These are phyloP conservation scores for Carassius auratus DNA, from an alignment of 2,113 vertebrate species.

Conservation along the genomic window DNA sequence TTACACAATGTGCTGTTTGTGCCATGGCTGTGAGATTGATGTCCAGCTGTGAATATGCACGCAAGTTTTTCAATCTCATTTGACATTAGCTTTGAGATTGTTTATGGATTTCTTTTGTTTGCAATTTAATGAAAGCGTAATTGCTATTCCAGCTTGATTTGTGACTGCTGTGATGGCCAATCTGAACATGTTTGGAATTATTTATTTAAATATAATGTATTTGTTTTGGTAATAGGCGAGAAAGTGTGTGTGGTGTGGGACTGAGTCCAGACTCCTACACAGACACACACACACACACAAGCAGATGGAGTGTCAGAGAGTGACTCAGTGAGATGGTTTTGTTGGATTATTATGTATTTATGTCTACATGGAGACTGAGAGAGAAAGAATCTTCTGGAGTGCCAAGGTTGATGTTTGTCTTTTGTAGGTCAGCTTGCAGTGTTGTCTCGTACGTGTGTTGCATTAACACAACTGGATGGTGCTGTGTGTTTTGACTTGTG, in stretches of 20 bases:
- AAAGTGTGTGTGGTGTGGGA: conserved; percentile 9
- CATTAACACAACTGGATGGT: conserved; percentile 7
- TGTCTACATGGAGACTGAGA: conserved; percentile 45
- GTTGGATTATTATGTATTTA: conserved; percentile 53
- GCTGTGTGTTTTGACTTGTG: neutral
- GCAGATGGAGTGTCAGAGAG: conserved; percentile 55
- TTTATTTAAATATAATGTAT: conserved; percentile 1
- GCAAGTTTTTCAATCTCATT: neutral
- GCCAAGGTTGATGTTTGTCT: conserved; percentile 37
- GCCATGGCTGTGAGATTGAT: neutral
- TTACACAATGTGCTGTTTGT: neutral
- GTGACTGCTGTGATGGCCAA: neutral
- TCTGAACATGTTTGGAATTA: neutral
- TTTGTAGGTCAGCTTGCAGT: conserved; percentile 58
- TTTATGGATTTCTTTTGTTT: neutral
- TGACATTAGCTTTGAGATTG: neutral
- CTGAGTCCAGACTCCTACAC: conserved; percentile 1
- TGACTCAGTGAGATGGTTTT: conserved; percentile 53
- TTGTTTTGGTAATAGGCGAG: conserved; percentile 26
- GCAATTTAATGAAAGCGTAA: neutral
- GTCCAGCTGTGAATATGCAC: neutral
- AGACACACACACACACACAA: conserved; percentile 5
- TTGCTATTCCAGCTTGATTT: neutral
- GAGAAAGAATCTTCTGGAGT: conserved; percentile 34
- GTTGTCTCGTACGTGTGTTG: conserved; percentile 30